Evolutionary conservation across 2,113 vertebrate species (phyloP), one percentile per base, ranked within the genome.

Genomic region (Brachyistius frenatus): DNA sequence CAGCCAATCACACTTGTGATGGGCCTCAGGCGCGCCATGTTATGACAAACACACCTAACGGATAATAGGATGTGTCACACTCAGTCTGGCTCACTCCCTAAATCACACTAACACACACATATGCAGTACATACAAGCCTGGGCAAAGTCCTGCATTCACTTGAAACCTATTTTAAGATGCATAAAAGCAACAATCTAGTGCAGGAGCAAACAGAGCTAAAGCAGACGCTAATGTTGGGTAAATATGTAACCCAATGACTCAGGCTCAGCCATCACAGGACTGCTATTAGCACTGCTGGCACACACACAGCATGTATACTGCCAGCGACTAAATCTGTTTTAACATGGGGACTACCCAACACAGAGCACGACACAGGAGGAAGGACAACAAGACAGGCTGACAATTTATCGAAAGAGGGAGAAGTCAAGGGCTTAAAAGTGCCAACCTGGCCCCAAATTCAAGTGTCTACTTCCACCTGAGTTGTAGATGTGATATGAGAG

Each of bases 21-120:
- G 75, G 85, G 86, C 89, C 78, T 81, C 76, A 78, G 85, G 83
- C 86, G 0, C 32, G 3, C 55, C 46, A 52, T 91, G 89, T 91
- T 91, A 90, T 89, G 88, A 87, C 76, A 90, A 90, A 90, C 87
- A 88, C 87, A 88, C 79, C 91, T 89, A 82, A 91, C 66, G 78
- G 65, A 89, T 88, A 91, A 90, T 84, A 75, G 83, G 66, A 87
- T 86, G 88, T 92, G 87, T 88, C 87, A 92, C 81, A 81, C 73
- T 80, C 72, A 64, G 31, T 87, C 87, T 86, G 73, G 56, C 84
- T 91, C 83, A 83, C 77, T 78, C 74, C 64, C 70, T 80, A 49
- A 88, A 75, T 73, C 71, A 86, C 81, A 64, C 75, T 75, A 56
- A 77, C 75, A 88, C 78, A 66, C 35, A 61, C 54, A 86, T 67